Conservation (phyloP, 64 coral and sea anemone genomes). For the Pachyseris speciosa region DNA sequence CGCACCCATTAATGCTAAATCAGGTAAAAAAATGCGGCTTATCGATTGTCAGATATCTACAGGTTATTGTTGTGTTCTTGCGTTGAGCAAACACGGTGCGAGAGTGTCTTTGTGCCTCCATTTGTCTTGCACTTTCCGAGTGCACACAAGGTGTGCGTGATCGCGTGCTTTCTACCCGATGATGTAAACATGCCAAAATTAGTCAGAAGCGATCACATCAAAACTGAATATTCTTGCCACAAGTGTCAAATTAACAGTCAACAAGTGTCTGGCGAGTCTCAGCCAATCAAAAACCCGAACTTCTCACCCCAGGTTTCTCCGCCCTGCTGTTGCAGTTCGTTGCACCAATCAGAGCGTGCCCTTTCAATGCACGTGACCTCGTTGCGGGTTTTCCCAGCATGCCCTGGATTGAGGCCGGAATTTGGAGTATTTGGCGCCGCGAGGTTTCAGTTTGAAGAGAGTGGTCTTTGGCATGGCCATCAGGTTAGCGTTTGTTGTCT, state of each 20-base stretch:
- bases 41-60: neutral
- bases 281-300: slow-evolving; percentile 62
- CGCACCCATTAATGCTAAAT: neutral
- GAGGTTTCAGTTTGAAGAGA: slow-evolving; percentile 80
- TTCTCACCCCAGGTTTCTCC: slow-evolving; percentile 37
- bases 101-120: neutral
- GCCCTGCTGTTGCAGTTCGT: neutral
- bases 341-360: slow-evolving; percentile 40
- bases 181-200: slow-evolving; percentile 90
- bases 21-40: neutral
- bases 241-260: slow-evolving; percentile 29
- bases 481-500: slow-evolving; percentile 13
- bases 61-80: neutral
- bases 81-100: neutral
- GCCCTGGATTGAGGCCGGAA: slow-evolving; percentile 68
- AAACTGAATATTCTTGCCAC: slow-evolving; percentile 20
- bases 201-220: slow-evolving; percentile 44
- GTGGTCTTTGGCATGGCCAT: slow-evolving; percentile 64
- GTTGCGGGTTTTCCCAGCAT: slow-evolving; percentile 94
- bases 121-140: slow-evolving; percentile 22
- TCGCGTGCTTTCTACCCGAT: slow-evolving; percentile 73
- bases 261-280: slow-evolving; percentile 43
- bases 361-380: slow-evolving; percentile 37
- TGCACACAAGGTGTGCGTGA: slow-evolving; percentile 34
- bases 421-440: slow-evolving; percentile 86